These are phyloP conservation scores for Oryzias woworae DNA, from an alignment of 2,113 vertebrate species.

Conservation along the genomic window DNA sequence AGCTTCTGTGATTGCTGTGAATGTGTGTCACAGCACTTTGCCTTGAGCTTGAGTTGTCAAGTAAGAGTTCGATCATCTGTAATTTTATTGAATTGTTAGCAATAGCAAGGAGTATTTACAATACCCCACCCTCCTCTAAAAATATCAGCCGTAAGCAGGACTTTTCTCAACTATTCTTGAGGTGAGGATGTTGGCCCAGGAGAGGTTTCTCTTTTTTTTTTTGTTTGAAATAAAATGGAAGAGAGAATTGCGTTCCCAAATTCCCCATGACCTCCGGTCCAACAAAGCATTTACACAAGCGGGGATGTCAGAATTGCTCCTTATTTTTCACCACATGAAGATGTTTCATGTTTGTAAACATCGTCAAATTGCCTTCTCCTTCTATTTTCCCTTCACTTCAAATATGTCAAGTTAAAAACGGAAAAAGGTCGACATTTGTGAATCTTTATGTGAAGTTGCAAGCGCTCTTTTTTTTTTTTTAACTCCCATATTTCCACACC, in stretches of 20 bases:
- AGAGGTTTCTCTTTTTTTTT: not conserved
- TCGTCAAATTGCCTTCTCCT: slow-evolving; percentile 1
- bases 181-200: slow-evolving; percentile 15
- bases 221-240: slow-evolving; percentile 10
- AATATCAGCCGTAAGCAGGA: slow-evolving; percentile 36
- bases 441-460: not conserved
- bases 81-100: slow-evolving; percentile 31
- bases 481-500: slow-evolving; percentile 27
- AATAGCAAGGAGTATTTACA: slow-evolving; percentile 3
- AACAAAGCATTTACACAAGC: not conserved
- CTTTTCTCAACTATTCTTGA: slow-evolving; percentile 22
- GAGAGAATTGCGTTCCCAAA: slow-evolving; percentile 24
- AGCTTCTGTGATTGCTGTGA: slow-evolving; percentile 52
- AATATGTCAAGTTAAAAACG: slow-evolving; percentile 11
- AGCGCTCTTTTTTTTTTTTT: slow-evolving; percentile 9
- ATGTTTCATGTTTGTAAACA: slow-evolving; percentile 13
- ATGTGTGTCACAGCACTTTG: slow-evolving; percentile 44
- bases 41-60: slow-evolving; percentile 40
- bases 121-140: slow-evolving; percentile 30
- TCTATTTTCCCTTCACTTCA: not conserved
- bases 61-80: slow-evolving; percentile 48
- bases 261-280: slow-evolving; percentile 21
- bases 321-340: slow-evolving; percentile 3
- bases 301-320: slow-evolving; percentile 17
- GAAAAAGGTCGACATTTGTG: not conserved